Evolutionary conservation across 2,888 invertebrate genomes (phyloP).

Genomic region (Andrena camellia): DNA sequence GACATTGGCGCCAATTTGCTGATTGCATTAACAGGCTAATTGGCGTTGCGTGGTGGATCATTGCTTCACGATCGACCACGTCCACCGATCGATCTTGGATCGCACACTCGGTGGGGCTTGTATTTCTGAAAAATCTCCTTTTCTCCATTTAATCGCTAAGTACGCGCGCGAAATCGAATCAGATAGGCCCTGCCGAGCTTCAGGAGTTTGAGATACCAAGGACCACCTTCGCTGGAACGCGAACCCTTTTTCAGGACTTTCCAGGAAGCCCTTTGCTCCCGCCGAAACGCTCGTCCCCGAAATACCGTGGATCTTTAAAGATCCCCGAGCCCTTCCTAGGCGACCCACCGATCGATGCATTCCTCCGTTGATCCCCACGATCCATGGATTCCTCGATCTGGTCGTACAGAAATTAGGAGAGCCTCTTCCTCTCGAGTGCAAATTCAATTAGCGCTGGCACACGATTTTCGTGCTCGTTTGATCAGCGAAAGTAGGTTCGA

Average conservation of each 20-base stretch:
- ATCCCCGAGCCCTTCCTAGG: constrained; percentile 53
- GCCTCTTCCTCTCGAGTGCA: constrained; percentile 17
- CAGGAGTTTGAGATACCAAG: constrained; percentile 34
- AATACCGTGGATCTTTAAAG: constrained; percentile 67
- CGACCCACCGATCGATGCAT: constrained; percentile 63
- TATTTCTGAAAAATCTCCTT: background rate
- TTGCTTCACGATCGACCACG: constrained; percentile 38
- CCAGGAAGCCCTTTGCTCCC: constrained; percentile 74
- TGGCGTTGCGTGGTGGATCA: constrained; percentile 52
- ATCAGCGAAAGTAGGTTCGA: background rate
- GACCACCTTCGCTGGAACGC: constrained; percentile 67
- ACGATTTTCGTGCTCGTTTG: background rate
- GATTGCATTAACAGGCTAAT: constrained; percentile 77
- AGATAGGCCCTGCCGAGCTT: background rate
- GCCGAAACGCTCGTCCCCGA: constrained; percentile 65
- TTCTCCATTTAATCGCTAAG: background rate
- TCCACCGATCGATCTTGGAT: constrained; percentile 27
- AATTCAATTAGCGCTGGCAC: constrained; percentile 29
- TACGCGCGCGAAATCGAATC: background rate
- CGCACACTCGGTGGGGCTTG: background rate
- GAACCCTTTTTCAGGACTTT: constrained; percentile 66
- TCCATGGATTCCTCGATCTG: constrained; percentile 56
- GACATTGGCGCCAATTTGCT: constrained; percentile 81
- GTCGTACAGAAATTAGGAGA: constrained; percentile 37
- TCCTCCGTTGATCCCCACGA: constrained; percentile 55